phyloP scores from a whole-genome alignment of 2,797 vertebrate genomes.

The Pangasius sanitwongsei region DNA sequence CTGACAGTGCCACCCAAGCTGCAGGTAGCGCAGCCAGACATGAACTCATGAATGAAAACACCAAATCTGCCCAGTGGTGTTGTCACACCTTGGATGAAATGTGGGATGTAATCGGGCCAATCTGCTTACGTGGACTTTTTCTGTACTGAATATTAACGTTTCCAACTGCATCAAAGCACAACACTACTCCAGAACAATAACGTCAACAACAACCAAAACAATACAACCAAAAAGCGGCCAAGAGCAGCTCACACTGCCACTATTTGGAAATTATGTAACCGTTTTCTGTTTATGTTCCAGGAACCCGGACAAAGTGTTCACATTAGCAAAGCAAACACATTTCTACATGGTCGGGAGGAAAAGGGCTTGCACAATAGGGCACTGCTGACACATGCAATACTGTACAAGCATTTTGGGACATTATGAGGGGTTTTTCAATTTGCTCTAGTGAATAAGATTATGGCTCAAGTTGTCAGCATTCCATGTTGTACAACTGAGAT shows the following conservation, averaged over 20 bases:
- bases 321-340: conserved; percentile 76
- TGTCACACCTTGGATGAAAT: conserved; percentile 48
- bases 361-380: conserved; percentile 72
- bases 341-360: conserved; percentile 64
- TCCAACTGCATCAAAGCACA: conserved; percentile 30
- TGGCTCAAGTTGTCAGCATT: conserved; percentile 17
- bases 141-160: conserved; percentile 55
- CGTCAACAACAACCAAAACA: conserved; percentile 49
- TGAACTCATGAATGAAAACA: conserved; percentile 61
- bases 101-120: conserved; percentile 43
- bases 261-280: conserved; percentile 67
- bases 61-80: conserved; percentile 28
- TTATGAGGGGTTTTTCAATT: conserved; percentile 59
- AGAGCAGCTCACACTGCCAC: conserved; percentile 41
- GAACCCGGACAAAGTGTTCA: conserved; percentile 76
- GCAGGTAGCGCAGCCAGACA: conserved; percentile 44
- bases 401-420: conserved; percentile 72
- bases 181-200: conserved; percentile 44
- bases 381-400: conserved; percentile 62
- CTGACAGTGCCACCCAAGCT: conserved; percentile 37
- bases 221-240: conserved; percentile 30
- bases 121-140: conserved; percentile 31
- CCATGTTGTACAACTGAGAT: conserved; percentile 21
- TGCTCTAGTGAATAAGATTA: not conserved
- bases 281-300: conserved; percentile 63